These are phyloP conservation scores for Papilio polytes DNA, from an alignment of 1,140 invertebrate species.

Conservation along the genomic window DNA sequence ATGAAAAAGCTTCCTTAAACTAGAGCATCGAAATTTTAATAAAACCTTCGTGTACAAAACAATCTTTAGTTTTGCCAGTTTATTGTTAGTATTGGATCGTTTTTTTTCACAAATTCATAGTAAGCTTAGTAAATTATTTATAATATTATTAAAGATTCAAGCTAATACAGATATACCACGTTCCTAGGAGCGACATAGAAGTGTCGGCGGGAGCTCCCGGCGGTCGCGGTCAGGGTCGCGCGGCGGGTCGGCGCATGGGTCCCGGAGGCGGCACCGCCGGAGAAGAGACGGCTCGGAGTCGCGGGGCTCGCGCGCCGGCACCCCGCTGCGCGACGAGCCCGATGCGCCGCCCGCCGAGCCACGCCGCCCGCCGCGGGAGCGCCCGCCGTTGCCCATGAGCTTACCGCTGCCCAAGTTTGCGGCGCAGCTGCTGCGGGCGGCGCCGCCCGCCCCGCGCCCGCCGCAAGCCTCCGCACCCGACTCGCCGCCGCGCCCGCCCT, in stretches of 20 bases:
- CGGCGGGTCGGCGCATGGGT: constrained; percentile 54
- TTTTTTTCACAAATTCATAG: too few species aligned
- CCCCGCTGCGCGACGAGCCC: constrained; percentile 93
- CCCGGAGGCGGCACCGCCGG: constrained; percentile 63
- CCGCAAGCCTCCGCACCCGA: constrained; percentile 71
- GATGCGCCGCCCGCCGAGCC: constrained; percentile 90
- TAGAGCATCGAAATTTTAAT: too few species aligned
- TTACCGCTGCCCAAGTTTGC: constrained; percentile 94
- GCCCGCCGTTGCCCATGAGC: constrained; percentile 87
- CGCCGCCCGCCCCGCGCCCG: constrained; percentile 75
- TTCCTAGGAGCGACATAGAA: constrained; percentile 71
- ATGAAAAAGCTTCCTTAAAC: too few species aligned
- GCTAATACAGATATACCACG: background rate
- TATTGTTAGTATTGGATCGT: too few species aligned
- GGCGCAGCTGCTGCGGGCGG: constrained; percentile 85
- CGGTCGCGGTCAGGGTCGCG: constrained; percentile 70
- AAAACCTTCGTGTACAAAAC: too few species aligned
- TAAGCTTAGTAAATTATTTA: background rate
- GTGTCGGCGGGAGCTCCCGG: constrained; percentile 58
- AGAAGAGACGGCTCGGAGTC: constrained; percentile 63
- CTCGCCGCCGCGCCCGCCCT: constrained; percentile 74
- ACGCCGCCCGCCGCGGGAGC: constrained; percentile 85
- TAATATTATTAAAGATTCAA: too few species aligned
- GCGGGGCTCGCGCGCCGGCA: constrained; percentile 89
- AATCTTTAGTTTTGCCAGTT: too few species aligned